Evolutionary conservation across 2,888 invertebrate species (phyloP).

Genomic region (Glaucopsyche alexis): DNA sequence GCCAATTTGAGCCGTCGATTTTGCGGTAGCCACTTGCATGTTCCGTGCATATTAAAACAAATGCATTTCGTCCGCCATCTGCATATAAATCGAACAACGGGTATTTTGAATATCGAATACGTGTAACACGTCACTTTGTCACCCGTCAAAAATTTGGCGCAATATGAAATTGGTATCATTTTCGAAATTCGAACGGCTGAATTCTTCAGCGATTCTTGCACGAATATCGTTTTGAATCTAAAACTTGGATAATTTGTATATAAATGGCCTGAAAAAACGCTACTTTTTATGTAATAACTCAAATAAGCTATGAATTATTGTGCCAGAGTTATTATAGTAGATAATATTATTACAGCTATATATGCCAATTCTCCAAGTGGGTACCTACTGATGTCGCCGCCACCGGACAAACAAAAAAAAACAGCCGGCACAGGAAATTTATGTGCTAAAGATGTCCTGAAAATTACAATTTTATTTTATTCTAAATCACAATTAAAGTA

Average conservation of each 20-base stretch:
- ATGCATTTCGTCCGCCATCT: slow-evolving; percentile 40
- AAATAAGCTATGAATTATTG: neutral
- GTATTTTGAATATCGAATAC: slow-evolving; percentile 39
- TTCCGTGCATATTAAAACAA: slow-evolving; percentile 15
- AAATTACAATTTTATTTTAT: no score
- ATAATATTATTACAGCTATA: neutral
- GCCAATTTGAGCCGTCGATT: neutral
- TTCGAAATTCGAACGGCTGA: neutral
- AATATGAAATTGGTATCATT: neutral
- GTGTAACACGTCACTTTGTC: slow-evolving; percentile 34
- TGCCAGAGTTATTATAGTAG: neutral
- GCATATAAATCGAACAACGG: slow-evolving; percentile 51
- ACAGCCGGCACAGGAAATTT: no score
- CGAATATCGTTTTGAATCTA: slow-evolving; percentile 6
- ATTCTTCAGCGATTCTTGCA: neutral
- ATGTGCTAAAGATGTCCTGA: no score
- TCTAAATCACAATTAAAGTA: no score
- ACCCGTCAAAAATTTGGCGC: slow-evolving; percentile 31
- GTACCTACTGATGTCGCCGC: no score
- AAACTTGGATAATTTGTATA: neutral
- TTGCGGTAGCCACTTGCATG: neutral
- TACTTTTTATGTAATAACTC: neutral
- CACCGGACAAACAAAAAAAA: no score
- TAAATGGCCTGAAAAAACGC: neutral
- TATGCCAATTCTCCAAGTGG: no score